Evolutionary conservation across 2,113 vertebrate genomes (phyloP).

Genomic region (Etia nguti): DNA sequence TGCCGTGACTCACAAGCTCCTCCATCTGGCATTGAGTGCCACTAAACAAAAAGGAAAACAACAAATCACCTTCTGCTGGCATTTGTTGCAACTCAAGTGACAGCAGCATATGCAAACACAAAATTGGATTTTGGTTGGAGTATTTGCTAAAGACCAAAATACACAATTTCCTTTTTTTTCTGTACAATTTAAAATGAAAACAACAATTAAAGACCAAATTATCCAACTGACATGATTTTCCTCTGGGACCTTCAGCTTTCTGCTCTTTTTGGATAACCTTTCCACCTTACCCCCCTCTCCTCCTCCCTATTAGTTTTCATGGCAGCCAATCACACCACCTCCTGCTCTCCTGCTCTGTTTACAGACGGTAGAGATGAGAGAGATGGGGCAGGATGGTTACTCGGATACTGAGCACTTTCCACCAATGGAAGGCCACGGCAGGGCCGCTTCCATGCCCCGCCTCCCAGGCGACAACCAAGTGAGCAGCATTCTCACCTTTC

Average conservation of each 20-base stretch:
- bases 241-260: constrained; percentile 16
- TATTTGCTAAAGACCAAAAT: not conserved
- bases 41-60: not conserved
- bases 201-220: not conserved
- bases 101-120: not conserved
- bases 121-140: not conserved
- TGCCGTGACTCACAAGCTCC: not conserved
- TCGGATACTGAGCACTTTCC: constrained; percentile 91
- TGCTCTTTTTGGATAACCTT: constrained; percentile 36
- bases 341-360: constrained; percentile 73
- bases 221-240: not conserved
- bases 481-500: constrained; percentile 78
- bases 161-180: not conserved
- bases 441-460: constrained; percentile 93
- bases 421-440: constrained; percentile 90
- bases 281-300: not conserved
- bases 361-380: constrained; percentile 94
- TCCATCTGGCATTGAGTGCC: not conserved
- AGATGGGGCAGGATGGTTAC: constrained; percentile 89
- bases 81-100: not conserved
- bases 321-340: constrained; percentile 67
- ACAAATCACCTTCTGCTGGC: not conserved
- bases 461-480: constrained; percentile 95
- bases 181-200: not conserved
- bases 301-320: constrained; percentile 38